A percentile compares a stretch with the other conserved stretches of the same genome.
phyloP scores from a whole-genome alignment of 2,797 vertebrate genomes.

The Bufotes viridis region DNA sequence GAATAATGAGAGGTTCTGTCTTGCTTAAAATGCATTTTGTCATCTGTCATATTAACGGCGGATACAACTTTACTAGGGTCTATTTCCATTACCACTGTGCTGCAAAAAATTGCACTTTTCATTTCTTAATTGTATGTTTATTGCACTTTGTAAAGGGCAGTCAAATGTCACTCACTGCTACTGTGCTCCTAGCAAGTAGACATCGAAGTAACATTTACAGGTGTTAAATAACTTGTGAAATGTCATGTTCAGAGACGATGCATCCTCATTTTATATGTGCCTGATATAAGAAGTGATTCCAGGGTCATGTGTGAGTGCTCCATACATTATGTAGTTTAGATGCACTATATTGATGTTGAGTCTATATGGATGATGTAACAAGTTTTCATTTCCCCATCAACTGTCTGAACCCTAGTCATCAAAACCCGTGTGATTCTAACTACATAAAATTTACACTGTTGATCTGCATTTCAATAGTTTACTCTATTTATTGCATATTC shows the following conservation, averaged over 20 bases:
- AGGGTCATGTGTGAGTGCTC: background rate
- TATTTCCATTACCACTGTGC: background rate
- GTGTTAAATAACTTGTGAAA: constrained; percentile 13
- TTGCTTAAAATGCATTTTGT: constrained; percentile 42
- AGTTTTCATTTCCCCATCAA: no score
- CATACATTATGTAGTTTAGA: background rate
- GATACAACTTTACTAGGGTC: constrained; percentile 10
- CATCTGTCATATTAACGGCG: constrained; percentile 38
- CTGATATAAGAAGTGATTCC: background rate
- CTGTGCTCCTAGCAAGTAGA: background rate
- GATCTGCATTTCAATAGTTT: background rate
- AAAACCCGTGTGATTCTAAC: no score
- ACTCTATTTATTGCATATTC: background rate
- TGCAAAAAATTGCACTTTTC: constrained; percentile 9
- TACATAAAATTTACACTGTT: background rate
- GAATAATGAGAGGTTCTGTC: constrained; percentile 40
- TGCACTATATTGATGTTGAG: background rate
- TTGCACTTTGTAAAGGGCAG: constrained; percentile 27
- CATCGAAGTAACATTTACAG: background rate
- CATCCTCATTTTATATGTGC: background rate
- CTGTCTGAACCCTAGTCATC: no score
- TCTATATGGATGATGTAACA: no score
- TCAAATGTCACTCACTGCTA: background rate
- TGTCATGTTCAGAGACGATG: background rate
- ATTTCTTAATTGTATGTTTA: constrained; percentile 10